Base-by-base conservation (phyloP, 2,797 vertebrate species). In the Allobates femoralis region DNA sequence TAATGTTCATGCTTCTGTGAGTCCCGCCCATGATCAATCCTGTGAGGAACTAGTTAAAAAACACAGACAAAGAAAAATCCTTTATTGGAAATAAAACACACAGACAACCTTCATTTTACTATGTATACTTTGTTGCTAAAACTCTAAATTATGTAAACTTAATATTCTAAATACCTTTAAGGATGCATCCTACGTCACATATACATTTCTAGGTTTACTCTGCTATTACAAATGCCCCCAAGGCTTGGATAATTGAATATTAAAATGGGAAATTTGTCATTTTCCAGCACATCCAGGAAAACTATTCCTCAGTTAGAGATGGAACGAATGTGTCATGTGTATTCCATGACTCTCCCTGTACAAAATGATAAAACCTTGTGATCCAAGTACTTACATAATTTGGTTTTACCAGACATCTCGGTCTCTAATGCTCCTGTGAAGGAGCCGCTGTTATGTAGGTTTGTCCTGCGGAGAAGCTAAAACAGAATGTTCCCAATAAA, bases 401-500 rank as follows among this genome's bases (percentile, higher is more conserved):
- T 5, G 11, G 66, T 46, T 83, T 26, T 62, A 76, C 10, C 12
- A 58, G 37, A 26, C 30, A 21, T 15, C 69, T 53, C 28, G 37
- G 50, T 18, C 56, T 16, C 28, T 69, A 18, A 55, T 30, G 30
- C 12, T 19, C 50, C n/a, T 7, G 51, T 56, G 23, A 37, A 73
- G 71, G 62, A 46, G 21, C 2, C 1, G 78, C 69, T 50, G 56
- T 53, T 51, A 12, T 37, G 67, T 34, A 62, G 73, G 23, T 81
- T 86, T 86, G 75, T 74, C 86, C 67, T 79, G 67, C 69, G n/a
- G 28, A 23, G 28, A 41, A 64, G 28, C 55, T 64, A 53, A 79
- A 74, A 80, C 86, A 84, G 41, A 84, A 87, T 87, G 86, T 87
- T 84, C 82, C 82, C 82, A 84, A 77, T 87, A 79, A 87, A 73